These are phyloP conservation scores for Junonia oenone DNA, from an alignment of 2,888 invertebrate genomes.

Conservation along the genomic window DNA sequence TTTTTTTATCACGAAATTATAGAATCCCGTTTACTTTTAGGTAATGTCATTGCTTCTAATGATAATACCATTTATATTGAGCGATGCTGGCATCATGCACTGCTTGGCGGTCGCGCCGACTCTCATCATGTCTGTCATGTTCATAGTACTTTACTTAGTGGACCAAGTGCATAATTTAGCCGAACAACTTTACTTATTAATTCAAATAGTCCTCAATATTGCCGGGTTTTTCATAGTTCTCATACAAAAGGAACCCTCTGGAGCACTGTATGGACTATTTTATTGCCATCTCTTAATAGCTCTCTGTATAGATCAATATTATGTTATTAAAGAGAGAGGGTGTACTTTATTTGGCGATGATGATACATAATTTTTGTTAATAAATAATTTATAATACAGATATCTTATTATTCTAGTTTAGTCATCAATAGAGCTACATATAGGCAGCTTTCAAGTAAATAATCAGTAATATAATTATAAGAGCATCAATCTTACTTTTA, in stretches of 20 bases:
- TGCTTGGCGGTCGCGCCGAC: conserved; percentile 64
- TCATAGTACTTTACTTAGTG: conserved; percentile 64
- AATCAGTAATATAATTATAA: conserved; percentile 27
- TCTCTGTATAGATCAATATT: conserved; percentile 55
- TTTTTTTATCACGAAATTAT: conserved; percentile 29
- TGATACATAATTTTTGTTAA: conserved; percentile 6
- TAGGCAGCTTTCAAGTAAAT: conserved; percentile 8
- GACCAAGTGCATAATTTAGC: conserved; percentile 67
- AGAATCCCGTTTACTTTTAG: conserved; percentile 65
- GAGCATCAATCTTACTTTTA: conserved; percentile 59
- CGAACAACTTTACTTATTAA: conserved; percentile 56
- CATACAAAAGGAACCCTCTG: conserved; percentile 30
- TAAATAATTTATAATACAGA: conserved; percentile 5
- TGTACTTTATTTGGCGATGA: conserved; percentile 34
- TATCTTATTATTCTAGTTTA: conserved; percentile 7
- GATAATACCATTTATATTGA: conserved; percentile 59
- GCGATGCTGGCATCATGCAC: conserved; percentile 47
- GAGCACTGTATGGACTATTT: conserved; percentile 54
- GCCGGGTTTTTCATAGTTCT: conserved; percentile 41
- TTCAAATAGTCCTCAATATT: conserved; percentile 46
- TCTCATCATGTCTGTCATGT: conserved; percentile 59
- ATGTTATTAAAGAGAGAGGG: conserved; percentile 54
- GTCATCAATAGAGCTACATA: not conserved
- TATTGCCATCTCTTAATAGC: conserved; percentile 58
- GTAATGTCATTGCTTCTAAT: conserved; percentile 66